Evolutionary conservation across 2,113 vertebrate species (phyloP), one percentile per base, ranked within the genome.

Genomic region (Crypturellus undulatus): DNA sequence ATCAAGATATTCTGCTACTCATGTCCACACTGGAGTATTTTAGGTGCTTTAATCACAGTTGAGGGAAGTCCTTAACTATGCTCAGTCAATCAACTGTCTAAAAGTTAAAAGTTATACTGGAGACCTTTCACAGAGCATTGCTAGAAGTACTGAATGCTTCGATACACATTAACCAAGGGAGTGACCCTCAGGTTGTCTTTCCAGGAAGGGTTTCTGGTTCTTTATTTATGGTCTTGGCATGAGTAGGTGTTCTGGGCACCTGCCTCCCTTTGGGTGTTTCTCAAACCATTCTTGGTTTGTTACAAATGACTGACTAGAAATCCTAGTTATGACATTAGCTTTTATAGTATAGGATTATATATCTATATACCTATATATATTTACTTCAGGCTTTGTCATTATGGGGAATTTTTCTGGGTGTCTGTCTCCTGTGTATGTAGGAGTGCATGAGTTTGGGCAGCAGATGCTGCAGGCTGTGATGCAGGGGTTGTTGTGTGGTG

Each of bases 401-500:
- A 30, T 32, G 67, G 12, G 1, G 5, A 16, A n/a, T 52, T 43
- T 59, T 26, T 18, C 47, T 75, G 52, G 68, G 24, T 72, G 42
- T 42, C 51, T n/a, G 51, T 78, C n/a, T 75, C 1, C n/a, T 34
- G 19, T 10, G 52, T 72, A 8, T 69, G 56, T 43, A 20, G 69
- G 32, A 56, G 54, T 3, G 42, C 47, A 59, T 22, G 8, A 71
- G 38, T 54, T n/a, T 2, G 1, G 54, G 69, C 40, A 77, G 45
- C 52, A 13, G 42, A 13, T 19, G 3, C 51, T 30, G 81, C 71
- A 19, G 36, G 63, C 2, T 2, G 38, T 38, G 51, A 8, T 2
- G 0, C 20, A 11, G 60, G 24, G 26, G 3, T 24, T 2, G 5
- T 30, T 45, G 49, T 16, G 17, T 0, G 0, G 7, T 3, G 43